A percentile compares a stretch with the other conserved stretches of the same genome.
Evolutionary conservation across 1,140 invertebrate species (phyloP).

Genomic region (Babylonia areolata): DNA sequence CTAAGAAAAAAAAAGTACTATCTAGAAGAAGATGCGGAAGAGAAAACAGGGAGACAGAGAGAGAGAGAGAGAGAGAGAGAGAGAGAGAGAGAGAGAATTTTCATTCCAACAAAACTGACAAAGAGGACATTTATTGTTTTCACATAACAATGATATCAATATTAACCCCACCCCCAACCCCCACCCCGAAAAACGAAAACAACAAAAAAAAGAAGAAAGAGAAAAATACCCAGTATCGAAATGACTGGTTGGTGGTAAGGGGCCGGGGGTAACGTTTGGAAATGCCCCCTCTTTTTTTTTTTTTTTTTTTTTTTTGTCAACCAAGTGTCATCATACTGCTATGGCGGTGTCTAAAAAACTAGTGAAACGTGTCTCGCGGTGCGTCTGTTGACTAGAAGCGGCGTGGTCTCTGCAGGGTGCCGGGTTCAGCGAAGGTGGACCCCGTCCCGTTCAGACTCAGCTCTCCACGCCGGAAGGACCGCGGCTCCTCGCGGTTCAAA

Average conservation of each 20-base stretch:
- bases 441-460: neutral
- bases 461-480: neutral
- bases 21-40: neutral
- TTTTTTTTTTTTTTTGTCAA: neutral
- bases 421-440: constrained; percentile 12
- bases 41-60: neutral
- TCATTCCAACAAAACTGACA: neutral
- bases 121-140: neutral
- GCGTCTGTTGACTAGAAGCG: neutral
- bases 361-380: too few relatives aligned
- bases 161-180: too few relatives aligned
- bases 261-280: neutral
- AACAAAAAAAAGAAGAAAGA: neutral
- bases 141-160: too few relatives aligned
- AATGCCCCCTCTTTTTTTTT: neutral
- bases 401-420: neutral
- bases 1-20: too few relatives aligned
- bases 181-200: neutral
- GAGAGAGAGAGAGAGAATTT: neutral
- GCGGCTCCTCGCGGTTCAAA: neutral
- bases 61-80: neutral
- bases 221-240: neutral
- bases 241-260: too few relatives aligned
- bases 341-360: too few relatives aligned
- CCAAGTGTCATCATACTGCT: too few relatives aligned